Evolutionary conservation across 2,113 vertebrate genomes (phyloP), one percentile per base, ranked within the genome.

Genomic region (Indicator maculatus): DNA sequence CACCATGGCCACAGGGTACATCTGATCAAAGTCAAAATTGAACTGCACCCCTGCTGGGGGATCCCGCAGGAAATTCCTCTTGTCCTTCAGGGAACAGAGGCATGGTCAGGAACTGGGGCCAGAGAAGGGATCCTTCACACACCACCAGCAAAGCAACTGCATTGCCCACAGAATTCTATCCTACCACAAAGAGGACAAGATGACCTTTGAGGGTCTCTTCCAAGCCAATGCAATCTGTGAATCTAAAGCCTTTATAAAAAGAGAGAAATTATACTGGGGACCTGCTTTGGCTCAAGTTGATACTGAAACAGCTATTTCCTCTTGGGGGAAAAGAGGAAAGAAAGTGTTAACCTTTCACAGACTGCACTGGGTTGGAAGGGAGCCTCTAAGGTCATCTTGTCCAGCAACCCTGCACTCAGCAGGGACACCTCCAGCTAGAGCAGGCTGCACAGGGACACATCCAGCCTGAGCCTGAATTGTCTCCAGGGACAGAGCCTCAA

Each of bases 31-130:
- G 93, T 99, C 98, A 90, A 99, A 99, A 91, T 98, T 97, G 97
- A 99, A 99, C 81, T 99, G 99, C 65, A 99, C 98, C 6, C 99
- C 99, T 3, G 98, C 98, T 23, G 99, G 99, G 65, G 99, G 99
- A 79, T 99, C 98, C 33, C 98, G 98, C 70, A 99, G 97, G 95
- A 99, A 99, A 92, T 99, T 99, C 77, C 99, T 98, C 96, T 98
- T 98, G 97, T 99, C 99, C 99, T 99, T 96, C 75, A 79, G 96
- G 95, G 61, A 95, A 97, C 23, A 78, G 36, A 90, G 55, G 84
- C 65, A 92, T 4, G 27, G 38, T 65, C 72, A 80, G 86, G 66
- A 89, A 56, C 19, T 39, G 7, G 7, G 39, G 77, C 6, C 33
- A 53, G 55, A 93, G 21, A 90, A 72, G 72, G 14, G 27, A 44